Percentiles rank a stretch among this genome's conserved stretches.
phyloP scores from a whole-genome alignment of 2,888 invertebrate genomes.

The Oconnorella tubifera region DNA sequence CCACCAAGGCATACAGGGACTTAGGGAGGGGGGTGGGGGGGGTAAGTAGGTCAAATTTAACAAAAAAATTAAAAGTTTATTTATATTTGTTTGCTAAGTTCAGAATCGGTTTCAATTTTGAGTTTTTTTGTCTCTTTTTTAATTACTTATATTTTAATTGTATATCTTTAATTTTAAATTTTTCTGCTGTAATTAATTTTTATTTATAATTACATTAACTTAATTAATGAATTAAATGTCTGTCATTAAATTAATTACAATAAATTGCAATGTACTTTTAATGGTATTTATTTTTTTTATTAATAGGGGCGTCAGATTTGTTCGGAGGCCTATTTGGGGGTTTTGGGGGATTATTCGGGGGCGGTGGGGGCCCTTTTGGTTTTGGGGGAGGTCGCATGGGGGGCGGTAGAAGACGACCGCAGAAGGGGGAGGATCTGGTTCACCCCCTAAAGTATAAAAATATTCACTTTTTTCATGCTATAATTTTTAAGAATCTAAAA shows the following conservation, averaged over 20 bases:
- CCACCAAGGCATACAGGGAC: constrained; percentile 77
- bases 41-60: no score
- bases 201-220: neutral
- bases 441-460: constrained; percentile 68
- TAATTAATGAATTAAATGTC: neutral
- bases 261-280: no score
- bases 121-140: no score
- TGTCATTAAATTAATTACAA: neutral
- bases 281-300: no score
- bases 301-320: constrained; percentile 32
- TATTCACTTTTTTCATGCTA: neutral
- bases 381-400: constrained; percentile 37
- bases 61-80: no score
- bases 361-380: constrained; percentile 28
- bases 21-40: constrained; percentile 71
- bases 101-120: no score
- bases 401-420: constrained; percentile 48
- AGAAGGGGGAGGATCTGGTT: constrained; percentile 72
- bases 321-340: constrained; percentile 55
- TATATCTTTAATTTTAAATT: no score
- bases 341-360: constrained; percentile 42
- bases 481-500: neutral
- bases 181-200: neutral
- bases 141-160: no score
- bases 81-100: no score